Evolutionary conservation across 2,113 vertebrate genomes (phyloP).

Genomic region (western clawed frog (Xenopus tropicalis)): DNA sequence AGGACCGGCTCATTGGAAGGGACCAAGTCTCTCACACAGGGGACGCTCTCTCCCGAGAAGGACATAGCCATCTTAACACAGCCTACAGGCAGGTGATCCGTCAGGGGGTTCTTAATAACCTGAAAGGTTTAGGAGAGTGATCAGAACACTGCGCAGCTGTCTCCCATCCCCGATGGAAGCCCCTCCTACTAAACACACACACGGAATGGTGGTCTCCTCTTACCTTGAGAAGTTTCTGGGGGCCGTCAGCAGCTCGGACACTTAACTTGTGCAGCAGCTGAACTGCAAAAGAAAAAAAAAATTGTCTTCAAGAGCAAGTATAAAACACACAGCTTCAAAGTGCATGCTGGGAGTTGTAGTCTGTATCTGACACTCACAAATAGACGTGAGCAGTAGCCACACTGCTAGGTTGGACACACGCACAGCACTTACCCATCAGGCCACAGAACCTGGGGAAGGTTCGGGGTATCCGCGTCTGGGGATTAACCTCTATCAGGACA

Average conservation of each 20-base stretch:
- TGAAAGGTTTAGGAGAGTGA: slow-evolving; percentile 30
- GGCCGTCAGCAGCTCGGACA: slow-evolving; percentile 90
- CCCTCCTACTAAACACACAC: too few relatives aligned
- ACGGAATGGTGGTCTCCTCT: slow-evolving; percentile 1
- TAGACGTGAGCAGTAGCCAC: too few relatives aligned
- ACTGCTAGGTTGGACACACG: background rate
- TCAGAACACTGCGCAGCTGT: background rate
- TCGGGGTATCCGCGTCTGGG: slow-evolving; percentile 92
- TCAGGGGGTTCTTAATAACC: slow-evolving; percentile 95
- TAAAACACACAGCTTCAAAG: too few relatives aligned
- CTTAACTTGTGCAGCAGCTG: slow-evolving; percentile 95
- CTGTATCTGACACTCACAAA: too few relatives aligned
- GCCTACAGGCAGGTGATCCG: slow-evolving; percentile 86
- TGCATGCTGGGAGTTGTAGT: too few relatives aligned
- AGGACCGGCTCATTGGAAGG: slow-evolving; percentile 76
- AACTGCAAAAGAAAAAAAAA: slow-evolving; percentile 62
- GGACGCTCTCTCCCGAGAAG: slow-evolving; percentile 69
- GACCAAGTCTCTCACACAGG: slow-evolving; percentile 70
- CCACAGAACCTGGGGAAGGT: slow-evolving; percentile 94
- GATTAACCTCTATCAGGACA: slow-evolving; percentile 90
- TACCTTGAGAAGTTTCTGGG: slow-evolving; percentile 86
- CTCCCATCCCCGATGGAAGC: too few relatives aligned
- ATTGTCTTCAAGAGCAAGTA: too few relatives aligned
- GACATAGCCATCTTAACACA: slow-evolving; percentile 84
- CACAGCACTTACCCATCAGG: slow-evolving; percentile 82